phyloP scores from a whole-genome alignment of 2,113 vertebrate genomes.

The Ariopsis seemanni region DNA sequence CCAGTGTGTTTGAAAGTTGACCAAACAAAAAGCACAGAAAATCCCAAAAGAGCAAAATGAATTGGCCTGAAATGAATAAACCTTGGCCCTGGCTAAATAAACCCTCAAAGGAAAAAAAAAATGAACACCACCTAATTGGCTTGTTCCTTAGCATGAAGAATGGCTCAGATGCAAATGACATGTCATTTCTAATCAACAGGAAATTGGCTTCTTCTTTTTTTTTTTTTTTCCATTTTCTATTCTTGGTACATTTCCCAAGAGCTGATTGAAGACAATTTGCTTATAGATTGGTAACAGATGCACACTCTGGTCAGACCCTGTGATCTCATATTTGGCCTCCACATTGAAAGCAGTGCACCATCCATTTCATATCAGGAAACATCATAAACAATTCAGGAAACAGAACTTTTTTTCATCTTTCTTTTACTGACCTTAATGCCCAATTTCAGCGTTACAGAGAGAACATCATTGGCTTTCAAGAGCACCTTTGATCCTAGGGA shows the following conservation, averaged over 20 bases:
- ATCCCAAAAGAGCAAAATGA: neutral
- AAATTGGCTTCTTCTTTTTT: neutral
- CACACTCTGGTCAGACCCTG: neutral
- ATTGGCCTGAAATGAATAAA: neutral
- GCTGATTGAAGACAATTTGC: constrained; percentile 13
- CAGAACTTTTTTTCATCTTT: neutral
- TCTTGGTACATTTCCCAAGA: constrained; percentile 11
- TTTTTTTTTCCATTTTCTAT: neutral
- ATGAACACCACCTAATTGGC: neutral
- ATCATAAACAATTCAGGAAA: constrained; percentile 40
- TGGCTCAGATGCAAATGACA: neutral
- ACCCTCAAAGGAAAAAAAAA: neutral
- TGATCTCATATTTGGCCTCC: neutral
- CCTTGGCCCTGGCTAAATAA: neutral
- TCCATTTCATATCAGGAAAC: constrained; percentile 29
- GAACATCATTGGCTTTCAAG: constrained; percentile 8
- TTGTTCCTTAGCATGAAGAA: neutral
- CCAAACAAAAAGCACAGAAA: neutral
- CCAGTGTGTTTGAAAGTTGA: neutral
- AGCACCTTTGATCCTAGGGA: neutral
- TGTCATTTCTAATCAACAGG: neutral
- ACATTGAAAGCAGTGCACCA: neutral
- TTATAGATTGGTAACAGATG: constrained; percentile 19
- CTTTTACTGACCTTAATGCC: constrained; percentile 37
- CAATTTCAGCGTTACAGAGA: constrained; percentile 9